Conservation (phyloP, 2,113 vertebrate species). For the Misgurnus mizolepis region DNA sequence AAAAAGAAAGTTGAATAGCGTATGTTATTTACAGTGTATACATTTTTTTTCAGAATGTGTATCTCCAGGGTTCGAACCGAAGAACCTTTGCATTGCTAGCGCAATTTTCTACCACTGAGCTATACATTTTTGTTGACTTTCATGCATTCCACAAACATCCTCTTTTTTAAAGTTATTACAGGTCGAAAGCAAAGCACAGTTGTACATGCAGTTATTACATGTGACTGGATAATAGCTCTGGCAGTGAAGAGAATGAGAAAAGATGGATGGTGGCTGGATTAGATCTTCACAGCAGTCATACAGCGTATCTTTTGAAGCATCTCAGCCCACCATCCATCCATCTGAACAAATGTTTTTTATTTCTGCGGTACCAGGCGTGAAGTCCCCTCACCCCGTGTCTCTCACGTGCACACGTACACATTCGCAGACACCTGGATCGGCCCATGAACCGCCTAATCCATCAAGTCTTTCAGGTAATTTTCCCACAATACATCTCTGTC, state of each 20-base stretch:
- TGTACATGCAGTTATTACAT: neutral
- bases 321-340: slow-evolving; percentile 29
- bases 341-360: slow-evolving; percentile 32
- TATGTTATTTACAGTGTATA: too few species aligned
- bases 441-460: slow-evolving; percentile 31
- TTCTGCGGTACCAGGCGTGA: slow-evolving; percentile 18
- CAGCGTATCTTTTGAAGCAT: slow-evolving; percentile 18
- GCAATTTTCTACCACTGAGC: too few species aligned
- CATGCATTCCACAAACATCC: neutral
- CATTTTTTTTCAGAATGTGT: too few species aligned
- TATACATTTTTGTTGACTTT: too few species aligned
- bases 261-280: slow-evolving; percentile 27
- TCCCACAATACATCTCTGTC: slow-evolving; percentile 25
- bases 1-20: too few species aligned
- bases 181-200: neutral
- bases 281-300: slow-evolving; percentile 1
- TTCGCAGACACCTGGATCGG: slow-evolving; percentile 46
- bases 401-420: neutral
- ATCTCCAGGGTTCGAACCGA: too few species aligned
- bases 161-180: neutral
- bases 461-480: slow-evolving; percentile 46
- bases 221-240: slow-evolving; percentile 16
- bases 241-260: slow-evolving; percentile 1
- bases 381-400: slow-evolving; percentile 18
- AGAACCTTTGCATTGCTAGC: too few species aligned